Conservation (phyloP, 2,113 vertebrate species). For the Eleginops maclovinus region DNA sequence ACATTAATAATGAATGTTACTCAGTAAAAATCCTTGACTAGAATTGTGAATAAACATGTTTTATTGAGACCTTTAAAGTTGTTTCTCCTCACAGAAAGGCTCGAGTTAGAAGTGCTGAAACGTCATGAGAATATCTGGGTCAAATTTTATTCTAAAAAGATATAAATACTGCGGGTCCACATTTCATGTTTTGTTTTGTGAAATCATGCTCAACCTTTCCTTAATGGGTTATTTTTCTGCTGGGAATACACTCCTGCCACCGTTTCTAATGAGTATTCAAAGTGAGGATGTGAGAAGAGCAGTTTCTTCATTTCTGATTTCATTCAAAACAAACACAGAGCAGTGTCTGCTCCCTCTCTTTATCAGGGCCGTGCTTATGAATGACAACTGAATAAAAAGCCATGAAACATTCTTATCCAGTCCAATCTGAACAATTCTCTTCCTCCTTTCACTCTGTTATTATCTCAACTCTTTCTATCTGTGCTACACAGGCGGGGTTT, state of each 20-base stretch:
- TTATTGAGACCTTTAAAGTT: background rate
- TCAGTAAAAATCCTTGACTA: background rate
- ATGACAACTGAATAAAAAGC: conserved; percentile 24
- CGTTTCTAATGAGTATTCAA: conserved; percentile 5
- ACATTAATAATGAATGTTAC: background rate
- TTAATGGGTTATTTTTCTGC: conserved; percentile 13
- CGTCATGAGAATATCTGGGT: background rate
- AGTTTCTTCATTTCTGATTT: background rate
- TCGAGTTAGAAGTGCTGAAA: background rate
- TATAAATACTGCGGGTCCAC: conserved; percentile 7
- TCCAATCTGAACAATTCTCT: conserved; percentile 40
- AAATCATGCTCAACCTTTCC: conserved; percentile 3
- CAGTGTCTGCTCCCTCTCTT: conserved; percentile 12
- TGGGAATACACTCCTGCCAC: background rate
- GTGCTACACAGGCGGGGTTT: conserved; percentile 34
- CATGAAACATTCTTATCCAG: conserved; percentile 21
- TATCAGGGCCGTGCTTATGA: conserved; percentile 13
- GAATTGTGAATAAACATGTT: background rate
- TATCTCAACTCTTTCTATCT: conserved; percentile 51
- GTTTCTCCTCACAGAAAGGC: background rate
- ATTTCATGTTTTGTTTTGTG: background rate
- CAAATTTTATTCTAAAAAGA: background rate
- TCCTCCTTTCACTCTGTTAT: conserved; percentile 17
- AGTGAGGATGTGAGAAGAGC: background rate
- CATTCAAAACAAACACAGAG: conserved; percentile 14